These are phyloP conservation scores for Pithys albifrons DNA, from an alignment of 2,113 vertebrate species.

Conservation along the genomic window DNA sequence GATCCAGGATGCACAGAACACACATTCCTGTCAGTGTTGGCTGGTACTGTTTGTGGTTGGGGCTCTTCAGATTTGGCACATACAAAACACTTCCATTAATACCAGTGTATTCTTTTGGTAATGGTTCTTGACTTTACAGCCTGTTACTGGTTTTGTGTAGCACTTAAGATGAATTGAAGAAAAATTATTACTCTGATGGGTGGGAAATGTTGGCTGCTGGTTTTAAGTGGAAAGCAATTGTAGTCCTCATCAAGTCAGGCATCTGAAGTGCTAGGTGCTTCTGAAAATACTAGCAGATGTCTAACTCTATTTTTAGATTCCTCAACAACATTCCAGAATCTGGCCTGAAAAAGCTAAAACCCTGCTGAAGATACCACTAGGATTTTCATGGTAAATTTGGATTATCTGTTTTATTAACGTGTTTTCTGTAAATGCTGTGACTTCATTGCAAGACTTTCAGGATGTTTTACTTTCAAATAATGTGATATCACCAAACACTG, in stretches of 20 bases:
- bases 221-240: background rate
- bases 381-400: background rate
- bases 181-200: background rate
- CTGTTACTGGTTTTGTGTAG: background rate
- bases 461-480: background rate
- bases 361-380: background rate
- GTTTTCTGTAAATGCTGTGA: background rate
- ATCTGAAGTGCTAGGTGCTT: conserved; percentile 8
- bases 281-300: background rate
- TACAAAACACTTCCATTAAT: background rate
- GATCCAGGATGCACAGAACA: background rate
- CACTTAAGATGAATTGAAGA: background rate
- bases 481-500: background rate
- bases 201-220: background rate
- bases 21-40: background rate
- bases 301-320: background rate
- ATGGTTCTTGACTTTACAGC: background rate
- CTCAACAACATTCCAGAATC: background rate
- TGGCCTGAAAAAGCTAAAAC: background rate
- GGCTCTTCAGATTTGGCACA: background rate
- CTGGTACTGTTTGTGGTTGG: background rate
- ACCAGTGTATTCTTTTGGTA: background rate
- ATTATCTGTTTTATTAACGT: background rate
- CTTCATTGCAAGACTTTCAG: background rate
- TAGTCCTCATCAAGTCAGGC: background rate